Evolutionary conservation across 2,888 invertebrate genomes (phyloP), one percentile per base, ranked within the genome.

Genomic region (Thecocarcelia acutangulata): DNA sequence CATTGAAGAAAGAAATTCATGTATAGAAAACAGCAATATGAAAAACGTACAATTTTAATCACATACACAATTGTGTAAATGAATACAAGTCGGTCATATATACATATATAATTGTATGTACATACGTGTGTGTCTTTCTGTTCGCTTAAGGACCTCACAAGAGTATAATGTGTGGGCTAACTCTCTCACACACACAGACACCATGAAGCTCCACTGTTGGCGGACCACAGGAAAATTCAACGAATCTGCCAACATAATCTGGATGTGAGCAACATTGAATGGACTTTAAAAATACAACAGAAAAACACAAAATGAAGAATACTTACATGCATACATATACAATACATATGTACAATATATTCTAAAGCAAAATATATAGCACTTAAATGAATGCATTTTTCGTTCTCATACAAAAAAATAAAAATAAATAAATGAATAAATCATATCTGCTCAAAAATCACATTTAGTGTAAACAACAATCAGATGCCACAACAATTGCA

Each of bases 111-210:
- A n/a, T n/a, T n/a, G n/a, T n/a, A n/a, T n/a, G n/a, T n/a, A n/a
- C 28, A 12, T 15, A 24, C 24, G 11, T 1, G 19, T 56, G 21
- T 17, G 15, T 56, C 17, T 59, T 15, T 59, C 6, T 68, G 15
- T n/a, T 19, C 58, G 61, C 37, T 42, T 66, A 82, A 82, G 82
- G 82, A 82, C 82, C 82, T 82, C 82, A 82, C 82, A 82, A 73
- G 78, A 66, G 50, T 73, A 46, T 63, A 78, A 58, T 70, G 82
- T 82, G 82, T 78, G 82, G 82, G 82, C 72, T 50, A 58, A 68
- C 54, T 42, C 68, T 68, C 68, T 33, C 37, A 48, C 15, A 19
- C 33, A 48, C 15, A 19, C 33, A 15, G 8, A 33, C 9, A 44
- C 21, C 9, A 11, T 8, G 12, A 15, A 37, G 21, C 66, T 52